Evolutionary conservation across 2,113 vertebrate species (phyloP), one percentile per base, ranked within the genome.

Genomic region (Rhadina sibilatrix): DNA sequence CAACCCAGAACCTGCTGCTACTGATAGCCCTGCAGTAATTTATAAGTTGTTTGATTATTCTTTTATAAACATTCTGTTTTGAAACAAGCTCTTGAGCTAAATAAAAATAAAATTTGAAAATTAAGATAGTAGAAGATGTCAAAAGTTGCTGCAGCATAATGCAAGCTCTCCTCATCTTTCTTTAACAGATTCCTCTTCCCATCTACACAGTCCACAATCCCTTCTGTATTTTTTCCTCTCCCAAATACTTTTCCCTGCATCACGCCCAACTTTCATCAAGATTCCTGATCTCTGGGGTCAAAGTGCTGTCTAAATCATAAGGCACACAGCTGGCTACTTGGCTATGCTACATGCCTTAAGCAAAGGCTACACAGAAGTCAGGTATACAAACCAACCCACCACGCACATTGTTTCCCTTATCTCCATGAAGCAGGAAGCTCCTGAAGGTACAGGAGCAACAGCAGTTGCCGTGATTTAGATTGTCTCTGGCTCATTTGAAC

Each of bases 51-150:
- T 92, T 69, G n/a, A 81, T 60, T 84, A 81, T 69, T 65, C 44
- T 76, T 79, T 66, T 72, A 91, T 56, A 74, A 90, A 49, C 69
- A 68, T 75, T 72, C 93, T 78, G 83, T 20, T 31, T 33, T 68
- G 60, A 81, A 91, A 92, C 30, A 90, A 71, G 38, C 35, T 80
- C 38, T 38, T 74, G n/a, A 80, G 81, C 69, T 83, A 94, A 90
- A 87, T n/a, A 93, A 85, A 89, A 76, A 71, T 64, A 38, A 78
- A 70, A 68, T 60, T 30, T 56, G 27, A 80, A 92, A 80, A 83
- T 78, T n/a, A 63, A 56, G 44, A 42, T 15, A 87, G 69, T 33
- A 46, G 44, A 75, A 49, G 61, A 53, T 13, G 31, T 35, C 33
- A 46, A 52, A 64, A 60, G 31, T 21, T 59, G 61, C 61, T 52